A percentile compares a stretch with the other conserved stretches of the same genome.
Evolutionary conservation across 2,888 invertebrate species (phyloP).

Genomic region (Lasioglossum lativentre): DNA sequence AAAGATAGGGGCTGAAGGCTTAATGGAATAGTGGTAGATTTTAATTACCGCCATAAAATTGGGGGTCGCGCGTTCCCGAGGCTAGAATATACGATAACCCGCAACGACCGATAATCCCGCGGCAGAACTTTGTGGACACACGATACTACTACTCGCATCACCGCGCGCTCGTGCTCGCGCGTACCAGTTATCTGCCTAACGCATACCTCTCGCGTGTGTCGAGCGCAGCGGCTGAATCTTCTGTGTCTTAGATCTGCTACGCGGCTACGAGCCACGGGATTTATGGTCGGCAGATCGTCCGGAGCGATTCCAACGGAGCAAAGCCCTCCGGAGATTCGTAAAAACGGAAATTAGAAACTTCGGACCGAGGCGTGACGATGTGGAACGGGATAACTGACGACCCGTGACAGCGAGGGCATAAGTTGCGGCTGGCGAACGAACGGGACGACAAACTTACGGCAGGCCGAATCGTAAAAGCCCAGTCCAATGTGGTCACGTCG

Average conservation of each 20-base stretch:
- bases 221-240: slow-evolving; percentile 28
- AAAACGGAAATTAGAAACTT: slow-evolving; percentile 23
- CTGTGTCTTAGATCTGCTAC: slow-evolving; percentile 48
- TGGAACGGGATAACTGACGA: background rate
- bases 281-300: slow-evolving; percentile 33
- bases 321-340: background rate
- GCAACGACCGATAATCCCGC: slow-evolving; percentile 32
- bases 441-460: background rate
- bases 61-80: slow-evolving; percentile 39
- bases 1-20: slow-evolving; percentile 16
- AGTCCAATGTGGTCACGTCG: background rate
- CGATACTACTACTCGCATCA: slow-evolving; percentile 40
- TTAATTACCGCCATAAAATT: slow-evolving; percentile 56
- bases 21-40: slow-evolving; percentile 44
- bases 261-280: slow-evolving; percentile 36
- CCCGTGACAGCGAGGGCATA: background rate
- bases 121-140: slow-evolving; percentile 49
- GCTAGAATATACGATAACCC: slow-evolving; percentile 36
- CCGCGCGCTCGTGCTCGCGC: background rate
- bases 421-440: background rate
- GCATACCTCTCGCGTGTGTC: slow-evolving; percentile 37
- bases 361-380: background rate
- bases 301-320: slow-evolving; percentile 14
- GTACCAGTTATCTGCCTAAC: slow-evolving; percentile 30
- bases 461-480: background rate